These are phyloP conservation scores for Pristionchus entomophagus DNA, from an alignment of 2,888 invertebrate species.

Conservation along the genomic window DNA sequence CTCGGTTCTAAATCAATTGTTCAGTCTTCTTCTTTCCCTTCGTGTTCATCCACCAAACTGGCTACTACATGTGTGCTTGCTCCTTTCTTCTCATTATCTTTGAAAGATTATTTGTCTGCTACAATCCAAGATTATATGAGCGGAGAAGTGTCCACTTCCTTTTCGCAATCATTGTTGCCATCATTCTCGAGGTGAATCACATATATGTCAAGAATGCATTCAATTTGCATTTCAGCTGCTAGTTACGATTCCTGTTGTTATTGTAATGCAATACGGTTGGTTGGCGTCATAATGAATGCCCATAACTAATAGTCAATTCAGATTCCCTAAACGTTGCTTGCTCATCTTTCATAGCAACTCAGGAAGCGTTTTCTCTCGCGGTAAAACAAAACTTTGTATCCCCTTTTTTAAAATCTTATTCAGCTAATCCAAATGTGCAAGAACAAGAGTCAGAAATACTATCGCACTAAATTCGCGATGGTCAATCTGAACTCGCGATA, in stretches of 20 bases:
- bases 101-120: background rate
- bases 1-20: too few species aligned
- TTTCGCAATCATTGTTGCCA: background rate
- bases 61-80: slow-evolving; percentile 12
- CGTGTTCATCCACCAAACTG: background rate
- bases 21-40: slow-evolving; percentile 17
- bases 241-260: background rate
- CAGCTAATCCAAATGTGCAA: background rate
- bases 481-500: slow-evolving; percentile 18
- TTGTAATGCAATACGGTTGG: background rate
- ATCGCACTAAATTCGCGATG: background rate
- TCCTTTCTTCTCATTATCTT: background rate
- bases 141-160: background rate
- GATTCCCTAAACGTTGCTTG: background rate
- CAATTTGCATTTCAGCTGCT: background rate
- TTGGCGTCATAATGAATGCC: background rate
- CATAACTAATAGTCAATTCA: background rate
- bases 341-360: background rate
- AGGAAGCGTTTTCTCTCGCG: background rate
- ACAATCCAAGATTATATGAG: background rate
- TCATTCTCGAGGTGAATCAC: background rate
- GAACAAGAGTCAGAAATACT: background rate
- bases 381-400: background rate
- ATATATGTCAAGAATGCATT: background rate
- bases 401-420: background rate